Evolutionary conservation across 2,888 invertebrate species (phyloP).

Genomic region (Augiades crinisus): DNA sequence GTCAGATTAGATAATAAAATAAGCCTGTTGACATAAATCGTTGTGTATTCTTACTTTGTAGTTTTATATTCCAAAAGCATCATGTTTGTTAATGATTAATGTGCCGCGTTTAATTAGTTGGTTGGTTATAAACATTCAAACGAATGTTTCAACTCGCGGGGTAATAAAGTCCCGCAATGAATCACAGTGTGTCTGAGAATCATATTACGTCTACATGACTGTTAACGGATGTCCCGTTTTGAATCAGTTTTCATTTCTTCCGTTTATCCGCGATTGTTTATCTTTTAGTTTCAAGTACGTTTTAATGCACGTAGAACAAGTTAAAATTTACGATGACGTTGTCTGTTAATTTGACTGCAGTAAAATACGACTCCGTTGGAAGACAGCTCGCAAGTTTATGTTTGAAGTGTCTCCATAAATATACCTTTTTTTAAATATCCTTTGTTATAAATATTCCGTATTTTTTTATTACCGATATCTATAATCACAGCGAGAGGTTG

Average conservation of each 20-base stretch:
- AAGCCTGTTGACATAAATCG: too few species aligned
- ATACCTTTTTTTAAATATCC: too few species aligned
- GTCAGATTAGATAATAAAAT: too few species aligned
- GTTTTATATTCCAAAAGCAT: background rate
- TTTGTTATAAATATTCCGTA: too few species aligned
- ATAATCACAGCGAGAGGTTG: too few species aligned
- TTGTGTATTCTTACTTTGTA: too few species aligned
- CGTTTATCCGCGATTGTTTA: background rate
- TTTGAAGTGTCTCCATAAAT: too few species aligned
- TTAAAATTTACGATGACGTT: conserved; percentile 1
- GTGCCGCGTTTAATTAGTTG: background rate
- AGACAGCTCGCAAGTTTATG: too few species aligned
- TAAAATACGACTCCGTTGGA: too few species aligned
- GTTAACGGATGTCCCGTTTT: conserved; percentile 23
- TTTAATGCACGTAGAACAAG: background rate
- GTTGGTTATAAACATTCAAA: conserved; percentile 7
- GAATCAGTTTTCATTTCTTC: conserved; percentile 22
- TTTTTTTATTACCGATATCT: too few species aligned
- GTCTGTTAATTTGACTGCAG: too few species aligned
- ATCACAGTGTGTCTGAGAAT: conserved; percentile 12
- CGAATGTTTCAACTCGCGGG: conserved; percentile 17
- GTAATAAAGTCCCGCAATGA: conserved; percentile 18
- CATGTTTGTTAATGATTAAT: background rate
- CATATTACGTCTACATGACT: conserved; percentile 14
- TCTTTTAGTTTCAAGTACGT: conserved; percentile 5